Percentiles rank a stretch among this genome's conserved stretches.
Evolutionary conservation across 64 coral and sea anemone genomes (phyloP).

Genomic region (Trachythela sp.): DNA sequence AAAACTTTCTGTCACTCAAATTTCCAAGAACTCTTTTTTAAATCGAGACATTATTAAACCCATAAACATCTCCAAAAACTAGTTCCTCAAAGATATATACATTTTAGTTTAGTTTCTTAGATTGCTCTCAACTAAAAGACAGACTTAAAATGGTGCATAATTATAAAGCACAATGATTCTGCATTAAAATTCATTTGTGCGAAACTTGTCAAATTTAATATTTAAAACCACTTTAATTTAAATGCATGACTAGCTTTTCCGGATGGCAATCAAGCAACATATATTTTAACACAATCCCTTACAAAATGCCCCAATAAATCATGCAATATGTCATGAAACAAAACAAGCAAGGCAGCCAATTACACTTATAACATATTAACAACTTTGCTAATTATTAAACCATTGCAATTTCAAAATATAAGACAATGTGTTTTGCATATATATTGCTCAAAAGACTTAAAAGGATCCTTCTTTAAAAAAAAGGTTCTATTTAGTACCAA

Average conservation of each 20-base stretch:
- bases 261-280: too few relatives aligned
- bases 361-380: background rate
- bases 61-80: background rate
- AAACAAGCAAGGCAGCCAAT: too few relatives aligned
- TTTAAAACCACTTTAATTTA: too few relatives aligned
- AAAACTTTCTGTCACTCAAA: background rate
- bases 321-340: too few relatives aligned
- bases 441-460: background rate
- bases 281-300: too few relatives aligned
- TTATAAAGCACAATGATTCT: too few relatives aligned
- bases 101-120: background rate
- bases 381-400: background rate
- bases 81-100: background rate
- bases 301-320: too few relatives aligned
- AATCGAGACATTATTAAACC: background rate
- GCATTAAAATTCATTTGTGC: too few relatives aligned
- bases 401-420: background rate
- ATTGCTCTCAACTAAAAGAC: background rate
- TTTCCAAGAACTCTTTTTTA: background rate
- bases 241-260: too few relatives aligned
- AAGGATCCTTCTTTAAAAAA: too few relatives aligned
- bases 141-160: background rate
- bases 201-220: too few relatives aligned
- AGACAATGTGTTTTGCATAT: background rate
- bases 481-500: too few relatives aligned